Conservation (phyloP, 2,113 vertebrate genomes). For the Empidonax alnorum region DNA sequence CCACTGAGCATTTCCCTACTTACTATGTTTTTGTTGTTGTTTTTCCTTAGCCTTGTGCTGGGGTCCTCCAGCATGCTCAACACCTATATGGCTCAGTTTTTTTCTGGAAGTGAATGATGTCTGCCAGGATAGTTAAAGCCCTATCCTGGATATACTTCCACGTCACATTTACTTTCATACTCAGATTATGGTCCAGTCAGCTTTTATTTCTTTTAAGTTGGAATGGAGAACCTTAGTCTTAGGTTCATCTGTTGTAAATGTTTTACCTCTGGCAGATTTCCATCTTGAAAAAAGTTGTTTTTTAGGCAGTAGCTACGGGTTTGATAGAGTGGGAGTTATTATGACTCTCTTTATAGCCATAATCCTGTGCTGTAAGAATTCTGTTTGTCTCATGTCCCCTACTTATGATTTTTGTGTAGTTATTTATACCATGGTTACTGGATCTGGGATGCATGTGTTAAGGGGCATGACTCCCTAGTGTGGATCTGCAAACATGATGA, state of each 20-base stretch:
- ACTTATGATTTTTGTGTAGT: background rate
- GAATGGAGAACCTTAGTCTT: background rate
- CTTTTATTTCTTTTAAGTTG: background rate
- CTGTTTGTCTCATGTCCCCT: constrained; percentile 11
- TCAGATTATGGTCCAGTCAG: background rate
- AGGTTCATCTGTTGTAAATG: background rate
- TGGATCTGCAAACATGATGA: background rate
- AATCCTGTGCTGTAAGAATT: constrained; percentile 10
- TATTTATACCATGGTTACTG: constrained; percentile 8
- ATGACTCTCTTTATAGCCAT: background rate
- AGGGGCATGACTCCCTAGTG: constrained; percentile 4
- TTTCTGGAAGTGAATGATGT: background rate
- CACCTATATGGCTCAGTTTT: background rate
- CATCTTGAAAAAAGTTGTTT: background rate
- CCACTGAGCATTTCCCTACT: background rate
- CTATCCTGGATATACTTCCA: background rate
- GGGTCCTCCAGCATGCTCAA: background rate
- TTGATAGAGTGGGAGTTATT: background rate
- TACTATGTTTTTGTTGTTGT: background rate
- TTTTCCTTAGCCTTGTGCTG: background rate
- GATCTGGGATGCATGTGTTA: background rate
- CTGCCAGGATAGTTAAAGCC: background rate
- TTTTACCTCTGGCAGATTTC: background rate
- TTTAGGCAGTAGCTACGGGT: background rate
- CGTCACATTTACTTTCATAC: background rate